Evolutionary conservation across 2,797 vertebrate genomes (phyloP).

Genomic region (Varecia variegata): DNA sequence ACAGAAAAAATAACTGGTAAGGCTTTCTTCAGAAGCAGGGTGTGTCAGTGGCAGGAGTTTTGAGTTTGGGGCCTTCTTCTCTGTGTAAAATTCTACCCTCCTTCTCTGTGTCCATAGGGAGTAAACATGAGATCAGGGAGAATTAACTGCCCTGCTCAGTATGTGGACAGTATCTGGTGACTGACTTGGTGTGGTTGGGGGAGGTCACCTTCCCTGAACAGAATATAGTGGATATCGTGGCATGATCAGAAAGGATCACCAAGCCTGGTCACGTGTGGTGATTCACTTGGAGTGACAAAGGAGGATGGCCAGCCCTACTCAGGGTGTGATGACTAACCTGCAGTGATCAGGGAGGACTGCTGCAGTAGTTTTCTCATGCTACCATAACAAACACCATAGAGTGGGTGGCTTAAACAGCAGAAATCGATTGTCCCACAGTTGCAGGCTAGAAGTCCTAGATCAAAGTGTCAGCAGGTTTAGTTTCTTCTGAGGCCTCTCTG

Average conservation of each 20-base stretch:
- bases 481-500: neutral
- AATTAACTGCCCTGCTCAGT: neutral
- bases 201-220: neutral
- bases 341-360: neutral
- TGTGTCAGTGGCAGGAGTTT: neutral
- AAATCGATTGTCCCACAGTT: neutral
- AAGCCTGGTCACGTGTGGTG: neutral
- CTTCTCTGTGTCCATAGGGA: neutral
- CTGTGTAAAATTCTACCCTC: neutral
- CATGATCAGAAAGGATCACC: neutral
- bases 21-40: neutral
- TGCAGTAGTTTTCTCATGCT: neutral
- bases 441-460: neutral
- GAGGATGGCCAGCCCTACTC: neutral
- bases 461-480: neutral
- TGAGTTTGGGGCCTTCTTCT: neutral
- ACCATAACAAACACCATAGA: neutral
- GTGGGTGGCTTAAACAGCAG: neutral
- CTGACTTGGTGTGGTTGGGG: fast-evolving
- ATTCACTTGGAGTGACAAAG: neutral
- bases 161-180: neutral
- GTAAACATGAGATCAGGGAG: neutral
- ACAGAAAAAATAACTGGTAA: neutral
- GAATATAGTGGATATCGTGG: neutral
- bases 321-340: neutral